Evolutionary conservation across 2,797 vertebrate genomes (phyloP).

Genomic region (Sciurus vulgaris): DNA sequence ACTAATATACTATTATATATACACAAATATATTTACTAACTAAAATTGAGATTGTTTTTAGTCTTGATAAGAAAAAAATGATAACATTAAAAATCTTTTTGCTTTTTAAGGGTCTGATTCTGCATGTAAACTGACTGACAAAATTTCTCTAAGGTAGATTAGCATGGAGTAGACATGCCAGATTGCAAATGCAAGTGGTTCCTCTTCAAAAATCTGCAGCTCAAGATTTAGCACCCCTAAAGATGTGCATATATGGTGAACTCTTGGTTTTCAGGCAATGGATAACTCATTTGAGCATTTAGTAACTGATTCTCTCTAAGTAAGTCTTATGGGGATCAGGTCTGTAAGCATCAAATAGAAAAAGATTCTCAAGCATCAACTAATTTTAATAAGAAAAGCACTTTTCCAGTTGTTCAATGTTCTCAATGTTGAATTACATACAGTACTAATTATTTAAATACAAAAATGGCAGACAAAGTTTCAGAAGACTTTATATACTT

Average conservation of each 20-base stretch:
- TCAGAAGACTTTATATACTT: not conserved
- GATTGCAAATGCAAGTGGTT: not conserved
- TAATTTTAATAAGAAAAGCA: not conserved
- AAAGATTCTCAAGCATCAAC: not conserved
- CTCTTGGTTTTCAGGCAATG: not conserved
- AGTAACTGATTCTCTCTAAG: not conserved
- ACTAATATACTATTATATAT: not conserved
- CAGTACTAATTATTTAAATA: slow-evolving; percentile 21
- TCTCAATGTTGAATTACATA: slow-evolving; percentile 42
- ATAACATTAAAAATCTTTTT: not conserved
- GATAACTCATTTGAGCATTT: not conserved
- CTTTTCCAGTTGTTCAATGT: not conserved
- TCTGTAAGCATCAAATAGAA: not conserved
- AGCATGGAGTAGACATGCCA: not conserved
- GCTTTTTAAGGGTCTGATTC: not conserved
- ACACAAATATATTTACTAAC: not conserved
- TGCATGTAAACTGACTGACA: not conserved
- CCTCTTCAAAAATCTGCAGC: not conserved
- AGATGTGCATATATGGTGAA: not conserved
- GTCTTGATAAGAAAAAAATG: not conserved
- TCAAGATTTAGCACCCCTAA: not conserved
- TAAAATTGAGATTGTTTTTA: slow-evolving; percentile 20
- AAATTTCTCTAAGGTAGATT: not conserved
- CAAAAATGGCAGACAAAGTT: not conserved
- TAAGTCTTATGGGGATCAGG: not conserved